Conservation (phyloP, 2,888 invertebrate species). For the Caenorhabditis sp. region DNA sequence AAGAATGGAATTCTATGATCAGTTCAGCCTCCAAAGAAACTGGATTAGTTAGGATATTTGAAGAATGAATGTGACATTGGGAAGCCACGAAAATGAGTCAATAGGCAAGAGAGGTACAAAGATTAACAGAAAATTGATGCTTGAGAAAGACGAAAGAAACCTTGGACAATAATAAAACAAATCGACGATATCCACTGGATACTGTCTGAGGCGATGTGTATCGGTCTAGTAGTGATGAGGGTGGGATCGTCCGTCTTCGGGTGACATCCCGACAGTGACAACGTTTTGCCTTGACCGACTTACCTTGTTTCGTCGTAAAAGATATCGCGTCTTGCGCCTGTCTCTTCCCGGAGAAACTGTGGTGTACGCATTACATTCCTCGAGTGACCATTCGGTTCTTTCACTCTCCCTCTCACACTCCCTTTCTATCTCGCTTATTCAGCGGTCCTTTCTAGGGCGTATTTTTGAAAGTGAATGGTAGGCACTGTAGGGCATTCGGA, state of each 20-base stretch:
- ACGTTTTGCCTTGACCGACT: constrained; percentile 60
- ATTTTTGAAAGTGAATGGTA: constrained; percentile 23
- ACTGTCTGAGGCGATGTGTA: constrained; percentile 21
- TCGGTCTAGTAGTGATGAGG: constrained; percentile 21
- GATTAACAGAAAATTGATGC: not conserved
- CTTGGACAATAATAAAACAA: constrained; percentile 3
- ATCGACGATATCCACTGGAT: not conserved
- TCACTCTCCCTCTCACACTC: constrained; percentile 2
- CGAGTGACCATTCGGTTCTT: constrained; percentile 6
- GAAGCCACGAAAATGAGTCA: constrained; percentile 15
- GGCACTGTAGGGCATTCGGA: constrained; percentile 12
- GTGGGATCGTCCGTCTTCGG: constrained; percentile 20
- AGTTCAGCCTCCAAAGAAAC: not conserved
- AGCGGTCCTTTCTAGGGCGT: not conserved
- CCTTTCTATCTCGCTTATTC: constrained; percentile 5
- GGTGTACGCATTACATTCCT: constrained; percentile 20
- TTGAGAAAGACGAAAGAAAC: not conserved
- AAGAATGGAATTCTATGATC: not conserved
- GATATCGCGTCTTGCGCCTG: constrained; percentile 35
- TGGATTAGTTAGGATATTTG: constrained; percentile 9
- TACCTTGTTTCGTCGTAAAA: constrained; percentile 51
- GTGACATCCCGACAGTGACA: constrained; percentile 26
- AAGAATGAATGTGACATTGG: constrained; percentile 8
- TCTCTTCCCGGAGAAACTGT: constrained; percentile 14
- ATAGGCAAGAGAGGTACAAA: too few species aligned